These are phyloP conservation scores for Zoanthus sansibaricus DNA, from an alignment of 92 coral and sea anemone genomes.

Conservation along the genomic window DNA sequence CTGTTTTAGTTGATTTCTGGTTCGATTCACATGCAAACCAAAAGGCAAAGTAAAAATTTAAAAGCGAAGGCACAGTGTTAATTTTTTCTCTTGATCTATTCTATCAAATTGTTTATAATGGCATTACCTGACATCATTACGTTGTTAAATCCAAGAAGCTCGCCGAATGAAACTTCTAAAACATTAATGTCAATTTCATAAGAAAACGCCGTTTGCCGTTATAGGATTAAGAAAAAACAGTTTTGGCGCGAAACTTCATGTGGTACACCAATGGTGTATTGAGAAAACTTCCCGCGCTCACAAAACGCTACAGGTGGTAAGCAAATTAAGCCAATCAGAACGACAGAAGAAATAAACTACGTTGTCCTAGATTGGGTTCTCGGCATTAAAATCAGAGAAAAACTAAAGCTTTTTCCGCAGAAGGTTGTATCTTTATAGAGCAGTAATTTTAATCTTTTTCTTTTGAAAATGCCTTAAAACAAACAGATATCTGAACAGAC, in stretches of 20 bases:
- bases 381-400: neutral
- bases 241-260: slow-evolving; percentile 32
- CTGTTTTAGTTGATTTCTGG: neutral
- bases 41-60: too few relatives aligned
- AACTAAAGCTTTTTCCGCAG: neutral
- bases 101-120: neutral
- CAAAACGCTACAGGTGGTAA: slow-evolving; percentile 31
- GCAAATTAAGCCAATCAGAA: neutral
- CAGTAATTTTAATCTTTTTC: neutral
- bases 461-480: neutral
- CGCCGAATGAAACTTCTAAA: neutral
- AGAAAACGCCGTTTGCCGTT: neutral
- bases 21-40: neutral
- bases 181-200: slow-evolving; percentile 24
- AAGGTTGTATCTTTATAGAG: neutral
- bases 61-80: too few relatives aligned
- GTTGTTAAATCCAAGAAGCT: neutral
- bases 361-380: neutral
- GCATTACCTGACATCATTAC: neutral
- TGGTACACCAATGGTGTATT: slow-evolving; percentile 11
- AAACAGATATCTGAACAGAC: too few relatives aligned
- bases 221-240: neutral
- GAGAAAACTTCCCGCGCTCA: slow-evolving; percentile 25
- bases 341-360: neutral
- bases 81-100: neutral